Percentiles rank a stretch among this genome's conserved stretches.
Evolutionary conservation across 2,113 vertebrate species (phyloP).

Genomic region (Callipepla californica): DNA sequence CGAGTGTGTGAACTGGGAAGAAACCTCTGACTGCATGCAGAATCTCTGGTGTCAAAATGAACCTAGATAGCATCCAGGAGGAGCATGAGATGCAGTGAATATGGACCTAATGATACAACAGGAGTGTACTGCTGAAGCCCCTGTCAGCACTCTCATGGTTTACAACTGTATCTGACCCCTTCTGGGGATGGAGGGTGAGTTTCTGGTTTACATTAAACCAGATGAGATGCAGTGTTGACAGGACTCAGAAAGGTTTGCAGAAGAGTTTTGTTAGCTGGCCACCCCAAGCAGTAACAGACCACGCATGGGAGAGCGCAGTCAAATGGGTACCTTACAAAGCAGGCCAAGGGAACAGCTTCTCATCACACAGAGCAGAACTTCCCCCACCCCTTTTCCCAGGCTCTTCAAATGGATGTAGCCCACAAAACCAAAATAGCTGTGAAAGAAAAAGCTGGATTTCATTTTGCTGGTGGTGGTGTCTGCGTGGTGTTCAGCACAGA

Average conservation of each 20-base stretch:
- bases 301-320: not conserved
- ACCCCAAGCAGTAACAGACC: not conserved
- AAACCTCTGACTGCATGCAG: not conserved
- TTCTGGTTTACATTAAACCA: constrained; percentile 71
- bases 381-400: not conserved
- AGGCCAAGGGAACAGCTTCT: not conserved
- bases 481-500: not conserved
- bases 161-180: constrained; percentile 68
- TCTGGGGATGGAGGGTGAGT: constrained; percentile 17
- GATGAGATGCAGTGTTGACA: constrained; percentile 65
- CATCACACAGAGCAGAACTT: not conserved
- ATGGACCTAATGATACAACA: constrained; percentile 53
- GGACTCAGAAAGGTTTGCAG: constrained; percentile 26
- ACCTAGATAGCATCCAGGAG: not conserved
- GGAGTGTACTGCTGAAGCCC: constrained; percentile 36
- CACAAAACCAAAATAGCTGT: not conserved
- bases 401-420: not conserved
- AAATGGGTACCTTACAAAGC: not conserved
- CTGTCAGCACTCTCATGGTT: constrained; percentile 65
- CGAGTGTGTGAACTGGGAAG: not conserved
- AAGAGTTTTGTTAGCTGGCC: not conserved
- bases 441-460: constrained; percentile 13
- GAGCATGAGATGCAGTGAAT: not conserved
- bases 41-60: not conserved
- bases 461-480: not conserved